phyloP scores from a whole-genome alignment of 2,888 invertebrate genomes.

The Xylota sylvarum region DNA sequence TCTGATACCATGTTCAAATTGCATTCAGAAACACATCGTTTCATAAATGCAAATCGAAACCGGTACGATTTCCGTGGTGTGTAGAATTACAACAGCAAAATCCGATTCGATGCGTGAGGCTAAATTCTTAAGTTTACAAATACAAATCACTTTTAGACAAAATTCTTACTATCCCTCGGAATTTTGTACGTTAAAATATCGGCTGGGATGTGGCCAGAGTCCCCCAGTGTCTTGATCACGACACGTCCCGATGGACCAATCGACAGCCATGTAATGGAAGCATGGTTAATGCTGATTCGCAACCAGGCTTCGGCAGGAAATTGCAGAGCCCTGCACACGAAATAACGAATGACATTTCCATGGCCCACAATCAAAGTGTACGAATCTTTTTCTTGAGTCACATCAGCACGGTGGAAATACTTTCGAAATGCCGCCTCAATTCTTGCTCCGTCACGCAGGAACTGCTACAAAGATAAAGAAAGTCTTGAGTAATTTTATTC shows the following conservation, averaged over 20 bases:
- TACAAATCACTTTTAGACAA: slow-evolving; percentile 78
- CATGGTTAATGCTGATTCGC: slow-evolving; percentile 95
- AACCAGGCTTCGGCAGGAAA: slow-evolving; percentile 99
- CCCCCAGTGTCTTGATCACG: slow-evolving; percentile 92
- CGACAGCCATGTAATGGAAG: slow-evolving; percentile 96
- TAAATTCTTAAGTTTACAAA: not conserved
- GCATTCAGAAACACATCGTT: not conserved
- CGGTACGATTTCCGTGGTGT: not conserved
- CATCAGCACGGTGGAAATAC: slow-evolving; percentile 95
- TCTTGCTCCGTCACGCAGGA: slow-evolving; percentile 95
- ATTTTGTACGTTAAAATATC: slow-evolving; percentile 88
- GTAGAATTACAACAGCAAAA: not conserved
- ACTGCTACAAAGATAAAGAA: slow-evolving; percentile 88
- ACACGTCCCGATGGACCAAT: slow-evolving; percentile 95
- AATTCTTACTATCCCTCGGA: slow-evolving; percentile 81
- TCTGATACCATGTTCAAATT: not conserved
- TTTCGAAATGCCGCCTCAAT: slow-evolving; percentile 98
- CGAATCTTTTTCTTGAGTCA: slow-evolving; percentile 91
- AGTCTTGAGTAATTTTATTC: slow-evolving; percentile 28
- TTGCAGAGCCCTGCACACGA: slow-evolving; percentile 97
- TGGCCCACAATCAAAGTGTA: slow-evolving; percentile 98
- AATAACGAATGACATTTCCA: slow-evolving; percentile 98
- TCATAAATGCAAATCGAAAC: not conserved
- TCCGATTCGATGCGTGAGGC: not conserved
- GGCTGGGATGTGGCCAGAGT: slow-evolving; percentile 95